These are phyloP conservation scores for Sitophilus oryzae DNA, from an alignment of 1,140 invertebrate genomes.

Conservation along the genomic window DNA sequence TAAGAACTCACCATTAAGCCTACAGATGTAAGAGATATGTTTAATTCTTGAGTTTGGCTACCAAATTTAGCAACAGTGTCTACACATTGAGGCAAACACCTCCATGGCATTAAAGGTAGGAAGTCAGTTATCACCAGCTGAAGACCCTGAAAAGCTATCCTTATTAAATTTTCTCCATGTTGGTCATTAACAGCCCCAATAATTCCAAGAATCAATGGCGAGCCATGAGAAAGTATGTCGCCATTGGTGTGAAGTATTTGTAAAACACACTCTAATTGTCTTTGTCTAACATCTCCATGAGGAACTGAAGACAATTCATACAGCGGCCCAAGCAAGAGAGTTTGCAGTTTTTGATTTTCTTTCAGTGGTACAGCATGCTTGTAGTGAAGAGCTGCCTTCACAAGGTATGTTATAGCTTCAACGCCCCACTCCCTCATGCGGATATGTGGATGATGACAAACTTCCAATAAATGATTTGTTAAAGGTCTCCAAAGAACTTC, in stretches of 20 bases:
- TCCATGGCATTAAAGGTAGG: slow-evolving; percentile 78
- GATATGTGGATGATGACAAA: slow-evolving; percentile 92
- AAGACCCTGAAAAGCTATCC: slow-evolving; percentile 92
- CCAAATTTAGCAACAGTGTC: slow-evolving; percentile 95
- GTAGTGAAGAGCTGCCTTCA: slow-evolving; percentile 85
- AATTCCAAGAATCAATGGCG: slow-evolving; percentile 90
- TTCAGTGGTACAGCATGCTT: slow-evolving; percentile 79
- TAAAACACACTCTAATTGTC: slow-evolving; percentile 91
- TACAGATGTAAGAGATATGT: slow-evolving; percentile 96
- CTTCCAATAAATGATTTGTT: slow-evolving; percentile 93
- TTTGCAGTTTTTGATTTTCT: slow-evolving; percentile 83
- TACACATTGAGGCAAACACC: slow-evolving; percentile 83
- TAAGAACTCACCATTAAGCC: slow-evolving; percentile 74
- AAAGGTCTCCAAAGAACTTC: slow-evolving; percentile 94
- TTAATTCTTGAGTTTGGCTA: slow-evolving; percentile 92
- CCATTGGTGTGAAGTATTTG: slow-evolving; percentile 89
- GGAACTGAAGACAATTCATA: slow-evolving; percentile 82
- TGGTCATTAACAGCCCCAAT: slow-evolving; percentile 90
- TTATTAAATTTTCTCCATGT: slow-evolving; percentile 86
- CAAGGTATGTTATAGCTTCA: slow-evolving; percentile 91
- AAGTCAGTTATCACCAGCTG: slow-evolving; percentile 97
- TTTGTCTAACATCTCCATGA: slow-evolving; percentile 88
- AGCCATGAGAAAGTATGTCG: slow-evolving; percentile 85
- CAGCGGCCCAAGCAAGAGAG: slow-evolving; percentile 79
- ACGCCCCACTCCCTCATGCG: slow-evolving; percentile 96